Base-by-base conservation (phyloP, 1,140 invertebrate genomes). In the Sarcophaga bullata region DNA sequence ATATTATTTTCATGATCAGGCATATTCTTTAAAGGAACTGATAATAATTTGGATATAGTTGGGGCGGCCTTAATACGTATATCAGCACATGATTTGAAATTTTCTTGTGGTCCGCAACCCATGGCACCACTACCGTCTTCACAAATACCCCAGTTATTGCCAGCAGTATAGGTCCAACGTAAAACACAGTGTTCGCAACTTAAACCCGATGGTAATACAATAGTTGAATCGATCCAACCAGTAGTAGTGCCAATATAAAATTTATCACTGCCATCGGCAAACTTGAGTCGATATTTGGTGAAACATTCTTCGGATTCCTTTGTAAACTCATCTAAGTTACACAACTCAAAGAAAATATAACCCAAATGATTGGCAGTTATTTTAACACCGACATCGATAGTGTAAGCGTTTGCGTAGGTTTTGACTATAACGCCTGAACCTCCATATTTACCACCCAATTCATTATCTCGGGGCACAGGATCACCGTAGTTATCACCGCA, bases 41-140 rank as follows among this genome's bases (percentile, higher is more conserved):
- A 13, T 13, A 52, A 52, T 52, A 10, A 10, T 52, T 10, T 52
- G 13, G 50, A 52, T 52, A 1, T 52, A 13, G 50, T 52, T 52
- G 50, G 25, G 4, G 82, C 46, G 17, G 25, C 52, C 15, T 52
- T 25, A 85, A 96, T 94, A 10, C 91, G 85, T 73, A 95, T 91
- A 87, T 95, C 95, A 4, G 94, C 92, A 86, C 95, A 95, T 81
- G 92, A 92, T 80, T 93, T 89, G 85, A 95, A 95, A 6, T 91
- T 92, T 89, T 95, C 95, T 85, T 95, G 94, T 2, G 90, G 87
- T 17, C 93, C 94, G 84, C 94, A 95, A 6, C 93, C 94, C 13
- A 92, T 4, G 37, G 84, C 86, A 7, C 85, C 85, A 8, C 25
- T 85, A 10, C 90, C 91, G 81, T 92, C 81, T 3, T 85, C 85